These are phyloP conservation scores for Sardina pilchardus DNA, from an alignment of 2,113 vertebrate species.

Conservation along the genomic window DNA sequence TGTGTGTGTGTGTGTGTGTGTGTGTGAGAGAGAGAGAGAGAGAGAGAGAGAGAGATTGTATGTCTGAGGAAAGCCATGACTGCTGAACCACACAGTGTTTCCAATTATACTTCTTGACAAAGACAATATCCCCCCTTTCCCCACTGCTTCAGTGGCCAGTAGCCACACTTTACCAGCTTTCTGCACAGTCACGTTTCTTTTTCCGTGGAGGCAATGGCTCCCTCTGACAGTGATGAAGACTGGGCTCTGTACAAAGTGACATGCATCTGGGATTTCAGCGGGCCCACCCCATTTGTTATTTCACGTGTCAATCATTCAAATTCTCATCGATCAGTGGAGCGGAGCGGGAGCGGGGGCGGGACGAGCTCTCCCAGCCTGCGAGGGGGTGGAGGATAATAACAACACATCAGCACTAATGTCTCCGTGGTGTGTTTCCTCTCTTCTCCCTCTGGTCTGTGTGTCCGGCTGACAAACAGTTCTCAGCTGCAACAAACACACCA, in stretches of 20 bases:
- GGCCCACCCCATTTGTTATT: background rate
- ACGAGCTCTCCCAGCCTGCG: background rate
- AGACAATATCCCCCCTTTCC: background rate
- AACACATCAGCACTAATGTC: background rate
- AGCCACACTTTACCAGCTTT: background rate
- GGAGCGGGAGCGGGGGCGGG: background rate
- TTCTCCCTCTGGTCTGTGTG: background rate
- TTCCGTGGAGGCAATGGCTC: too few relatives aligned
- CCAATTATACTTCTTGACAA: background rate
- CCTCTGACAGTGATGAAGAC: background rate
- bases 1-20: background rate
- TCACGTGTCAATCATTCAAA: background rate
- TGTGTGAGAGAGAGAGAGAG: background rate
- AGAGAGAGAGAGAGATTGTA: too few relatives aligned
- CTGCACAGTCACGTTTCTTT: background rate
- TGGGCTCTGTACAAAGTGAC: background rate
- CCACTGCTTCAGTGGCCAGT: background rate
- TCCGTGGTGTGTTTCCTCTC: background rate
- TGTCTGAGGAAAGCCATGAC: background rate
- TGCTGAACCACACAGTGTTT: background rate
- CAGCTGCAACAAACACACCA: background rate
- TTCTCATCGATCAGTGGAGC: background rate
- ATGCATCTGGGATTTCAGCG: background rate
- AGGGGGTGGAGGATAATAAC: background rate
- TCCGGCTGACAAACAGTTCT: conserved; percentile 10